A percentile compares a stretch with the other conserved stretches of the same genome.
Evolutionary conservation across 2,888 invertebrate species (phyloP).

Genomic region (Thalpophila matura): DNA sequence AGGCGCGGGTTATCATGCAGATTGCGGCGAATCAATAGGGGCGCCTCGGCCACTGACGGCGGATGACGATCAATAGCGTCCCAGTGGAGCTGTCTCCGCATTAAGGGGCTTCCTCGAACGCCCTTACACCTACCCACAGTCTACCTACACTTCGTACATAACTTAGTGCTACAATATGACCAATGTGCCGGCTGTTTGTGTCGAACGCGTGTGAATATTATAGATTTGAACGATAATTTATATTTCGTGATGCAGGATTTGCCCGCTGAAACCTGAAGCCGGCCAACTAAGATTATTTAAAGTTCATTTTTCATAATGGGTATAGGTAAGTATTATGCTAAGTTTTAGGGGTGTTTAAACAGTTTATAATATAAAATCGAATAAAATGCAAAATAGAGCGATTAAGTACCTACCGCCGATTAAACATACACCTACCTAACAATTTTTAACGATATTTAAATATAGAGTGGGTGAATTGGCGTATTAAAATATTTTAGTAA

Average conservation of each 20-base stretch:
- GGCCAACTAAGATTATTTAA: not conserved
- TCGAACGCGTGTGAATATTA: conserved; percentile 53
- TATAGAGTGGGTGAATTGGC: not conserved
- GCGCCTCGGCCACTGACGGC: conserved; percentile 89
- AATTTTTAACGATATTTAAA: not conserved
- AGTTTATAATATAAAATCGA: not conserved
- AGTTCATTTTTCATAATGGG: conserved; percentile 9
- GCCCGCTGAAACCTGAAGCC: conserved; percentile 5
- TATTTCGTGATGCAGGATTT: conserved; percentile 24
- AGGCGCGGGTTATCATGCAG: conserved; percentile 89
- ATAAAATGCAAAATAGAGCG: not conserved
- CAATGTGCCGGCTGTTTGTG: conserved; percentile 56
- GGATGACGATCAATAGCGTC: conserved; percentile 90
- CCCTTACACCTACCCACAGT: conserved; percentile 87
- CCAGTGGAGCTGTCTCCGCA: conserved; percentile 90
- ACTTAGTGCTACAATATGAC: conserved; percentile 65
- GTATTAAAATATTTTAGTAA: not conserved
- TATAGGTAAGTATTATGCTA: not conserved
- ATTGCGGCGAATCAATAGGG: conserved; percentile 91
- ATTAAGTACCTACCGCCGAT: no score
- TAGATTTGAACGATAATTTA: conserved; percentile 37
- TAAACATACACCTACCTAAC: no score
- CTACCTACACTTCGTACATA: conserved; percentile 80
- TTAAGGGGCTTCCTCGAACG: conserved; percentile 90
- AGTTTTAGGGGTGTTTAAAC: not conserved